Evolutionary conservation across 2,888 invertebrate species (phyloP).

Genomic region (Lasioglossum figueresi): DNA sequence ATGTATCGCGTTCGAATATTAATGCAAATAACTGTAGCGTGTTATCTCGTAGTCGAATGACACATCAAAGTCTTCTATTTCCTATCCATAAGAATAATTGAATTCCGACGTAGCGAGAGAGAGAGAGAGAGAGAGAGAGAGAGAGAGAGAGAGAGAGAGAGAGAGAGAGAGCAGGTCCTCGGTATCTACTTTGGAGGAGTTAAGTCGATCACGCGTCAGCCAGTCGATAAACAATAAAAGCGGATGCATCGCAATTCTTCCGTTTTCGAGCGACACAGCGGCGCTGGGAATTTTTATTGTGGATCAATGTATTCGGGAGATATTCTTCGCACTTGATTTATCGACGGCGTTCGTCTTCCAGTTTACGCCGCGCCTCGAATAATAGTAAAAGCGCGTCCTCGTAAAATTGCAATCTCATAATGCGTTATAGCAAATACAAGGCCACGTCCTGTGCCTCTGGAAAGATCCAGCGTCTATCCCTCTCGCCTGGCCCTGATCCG

Average conservation of each 20-base stretch:
- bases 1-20: neutral
- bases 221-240: constrained; percentile 47
- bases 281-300: constrained; percentile 58
- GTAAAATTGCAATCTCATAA: constrained; percentile 79
- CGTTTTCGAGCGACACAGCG: constrained; percentile 21
- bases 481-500: neutral
- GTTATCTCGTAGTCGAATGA: neutral
- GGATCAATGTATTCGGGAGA: constrained; percentile 68
- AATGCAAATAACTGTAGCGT: neutral
- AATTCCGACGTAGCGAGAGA: constrained; percentile 8
- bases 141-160: too few species aligned
- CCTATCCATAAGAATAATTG: constrained; percentile 24
- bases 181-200: constrained; percentile 5
- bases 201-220: constrained; percentile 36
- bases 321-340: constrained; percentile 71
- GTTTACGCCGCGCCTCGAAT: constrained; percentile 71
- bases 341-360: constrained; percentile 29
- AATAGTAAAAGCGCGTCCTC: constrained; percentile 75
- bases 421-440: constrained; percentile 78
- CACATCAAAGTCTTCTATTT: neutral
- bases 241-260: constrained; percentile 38
- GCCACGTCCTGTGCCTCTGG: neutral
- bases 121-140: too few species aligned
- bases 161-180: neutral
- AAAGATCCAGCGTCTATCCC: neutral